These are phyloP conservation scores for Hymenopus coronatus DNA, from an alignment of 2,888 invertebrate species.

Conservation along the genomic window DNA sequence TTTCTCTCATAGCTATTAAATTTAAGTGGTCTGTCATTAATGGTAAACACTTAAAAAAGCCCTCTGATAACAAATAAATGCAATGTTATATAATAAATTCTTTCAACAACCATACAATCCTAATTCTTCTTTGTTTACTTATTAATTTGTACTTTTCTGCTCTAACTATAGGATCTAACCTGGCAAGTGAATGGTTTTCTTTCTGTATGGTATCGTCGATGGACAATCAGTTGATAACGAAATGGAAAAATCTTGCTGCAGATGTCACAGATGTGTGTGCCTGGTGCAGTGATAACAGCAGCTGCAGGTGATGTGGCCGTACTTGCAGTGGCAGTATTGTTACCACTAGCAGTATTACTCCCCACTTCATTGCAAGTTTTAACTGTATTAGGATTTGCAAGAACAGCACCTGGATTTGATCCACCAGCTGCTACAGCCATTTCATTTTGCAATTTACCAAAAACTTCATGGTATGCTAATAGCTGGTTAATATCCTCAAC, in stretches of 20 bases:
- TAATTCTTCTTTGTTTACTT: background rate
- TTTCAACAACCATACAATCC: background rate
- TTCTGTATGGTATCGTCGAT: slow-evolving; percentile 80
- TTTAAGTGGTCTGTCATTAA: too few relatives aligned
- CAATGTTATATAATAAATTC: too few relatives aligned
- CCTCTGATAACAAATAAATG: too few relatives aligned
- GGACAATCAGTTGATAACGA: slow-evolving; percentile 82
- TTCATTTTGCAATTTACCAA: slow-evolving; percentile 65
- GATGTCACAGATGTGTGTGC: slow-evolving; percentile 76
- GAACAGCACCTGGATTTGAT: slow-evolving; percentile 43
- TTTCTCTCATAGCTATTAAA: too few relatives aligned
- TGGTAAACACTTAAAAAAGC: too few relatives aligned
- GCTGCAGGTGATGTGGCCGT: slow-evolving; percentile 50
- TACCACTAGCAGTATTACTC: slow-evolving; percentile 1
- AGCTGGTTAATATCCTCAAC: slow-evolving; percentile 83
- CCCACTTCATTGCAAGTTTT: slow-evolving; percentile 37
- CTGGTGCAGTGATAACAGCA: slow-evolving; percentile 40
- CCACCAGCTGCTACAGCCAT: slow-evolving; percentile 47
- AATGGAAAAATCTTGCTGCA: slow-evolving; percentile 86
- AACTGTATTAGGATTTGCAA: slow-evolving; percentile 37
- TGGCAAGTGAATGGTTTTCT: slow-evolving; percentile 76
- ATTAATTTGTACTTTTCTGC: background rate
- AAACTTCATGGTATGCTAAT: slow-evolving; percentile 83
- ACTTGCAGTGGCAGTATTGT: slow-evolving; percentile 9
- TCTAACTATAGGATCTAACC: slow-evolving; percentile 38